phyloP scores from a whole-genome alignment of 2,797 vertebrate species.

The Somateria mollissima region DNA sequence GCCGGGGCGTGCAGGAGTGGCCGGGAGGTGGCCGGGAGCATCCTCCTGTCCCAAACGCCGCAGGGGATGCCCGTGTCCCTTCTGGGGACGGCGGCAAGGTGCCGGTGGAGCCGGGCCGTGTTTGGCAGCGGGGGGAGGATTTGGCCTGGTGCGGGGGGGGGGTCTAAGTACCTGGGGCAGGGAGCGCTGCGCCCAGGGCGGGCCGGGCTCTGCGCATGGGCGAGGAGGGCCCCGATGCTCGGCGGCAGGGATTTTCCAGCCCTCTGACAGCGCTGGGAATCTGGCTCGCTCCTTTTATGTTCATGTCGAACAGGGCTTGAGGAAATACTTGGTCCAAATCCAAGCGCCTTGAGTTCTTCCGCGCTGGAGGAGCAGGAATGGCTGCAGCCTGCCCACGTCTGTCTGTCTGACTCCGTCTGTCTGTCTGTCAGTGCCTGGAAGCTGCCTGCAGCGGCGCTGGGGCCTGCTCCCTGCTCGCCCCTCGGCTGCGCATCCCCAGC shows the following conservation, averaged over 20 bases:
- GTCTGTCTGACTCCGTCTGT: constrained; percentile 21
- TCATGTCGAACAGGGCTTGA: constrained; percentile 64
- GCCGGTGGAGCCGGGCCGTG: rapidly evolving
- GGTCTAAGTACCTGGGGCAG: background rate
- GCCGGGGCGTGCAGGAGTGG: background rate
- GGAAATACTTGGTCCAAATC: constrained; percentile 52
- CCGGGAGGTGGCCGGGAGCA: background rate
- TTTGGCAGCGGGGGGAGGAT: background rate
- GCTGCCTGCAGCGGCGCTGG: background rate
- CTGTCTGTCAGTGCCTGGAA: constrained; percentile 29
- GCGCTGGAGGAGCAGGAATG: constrained; percentile 61
- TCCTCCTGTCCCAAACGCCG: rapidly evolving
- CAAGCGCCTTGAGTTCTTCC: constrained; percentile 55
- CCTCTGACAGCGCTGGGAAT: constrained; percentile 38
- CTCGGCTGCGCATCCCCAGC: background rate
- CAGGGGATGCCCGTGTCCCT: rapidly evolving
- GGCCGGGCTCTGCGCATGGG: rapidly evolving
- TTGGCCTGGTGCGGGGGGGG: background rate
- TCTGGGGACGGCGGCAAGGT: rapidly evolving
- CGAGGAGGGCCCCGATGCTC: background rate
- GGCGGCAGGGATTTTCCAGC: constrained; percentile 23
- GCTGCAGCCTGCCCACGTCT: constrained; percentile 33
- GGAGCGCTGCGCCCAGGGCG: background rate
- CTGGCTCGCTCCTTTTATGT: constrained; percentile 71
- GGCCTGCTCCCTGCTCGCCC: rapidly evolving